These are phyloP conservation scores for Pseudopodoces humilis DNA, from an alignment of 2,113 vertebrate genomes.

Conservation along the genomic window DNA sequence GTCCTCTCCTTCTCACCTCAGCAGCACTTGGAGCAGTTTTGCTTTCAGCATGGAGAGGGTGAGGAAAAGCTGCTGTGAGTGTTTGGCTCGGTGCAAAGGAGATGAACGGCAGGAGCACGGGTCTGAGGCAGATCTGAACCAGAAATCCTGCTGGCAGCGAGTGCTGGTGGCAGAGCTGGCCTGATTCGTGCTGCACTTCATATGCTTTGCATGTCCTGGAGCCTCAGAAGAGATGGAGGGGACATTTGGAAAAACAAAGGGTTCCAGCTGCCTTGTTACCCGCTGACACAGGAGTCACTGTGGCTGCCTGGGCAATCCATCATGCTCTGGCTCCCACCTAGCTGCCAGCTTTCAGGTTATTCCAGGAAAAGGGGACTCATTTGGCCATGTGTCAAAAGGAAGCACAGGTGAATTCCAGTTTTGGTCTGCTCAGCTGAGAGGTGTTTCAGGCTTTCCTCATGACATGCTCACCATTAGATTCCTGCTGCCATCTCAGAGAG, in stretches of 20 bases:
- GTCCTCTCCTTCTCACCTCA: background rate
- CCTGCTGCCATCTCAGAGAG: background rate
- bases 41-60: background rate
- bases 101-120: background rate
- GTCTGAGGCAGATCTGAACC: background rate
- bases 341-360: background rate
- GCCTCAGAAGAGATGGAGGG: background rate
- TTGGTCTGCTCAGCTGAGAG: background rate
- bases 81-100: background rate
- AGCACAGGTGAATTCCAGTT: background rate
- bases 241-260: background rate
- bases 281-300: background rate
- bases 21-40: background rate
- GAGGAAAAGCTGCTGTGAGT: background rate
- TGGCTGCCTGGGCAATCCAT: background rate
- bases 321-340: background rate
- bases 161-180: background rate
- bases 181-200: background rate
- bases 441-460: background rate
- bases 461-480: background rate
- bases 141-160: background rate
- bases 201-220: background rate
- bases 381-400: background rate
- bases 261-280: background rate
- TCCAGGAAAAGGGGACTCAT: background rate